Evolutionary conservation across 2,113 vertebrate species (phyloP), one percentile per base, ranked within the genome.

Genomic region (Rattus rattus): DNA sequence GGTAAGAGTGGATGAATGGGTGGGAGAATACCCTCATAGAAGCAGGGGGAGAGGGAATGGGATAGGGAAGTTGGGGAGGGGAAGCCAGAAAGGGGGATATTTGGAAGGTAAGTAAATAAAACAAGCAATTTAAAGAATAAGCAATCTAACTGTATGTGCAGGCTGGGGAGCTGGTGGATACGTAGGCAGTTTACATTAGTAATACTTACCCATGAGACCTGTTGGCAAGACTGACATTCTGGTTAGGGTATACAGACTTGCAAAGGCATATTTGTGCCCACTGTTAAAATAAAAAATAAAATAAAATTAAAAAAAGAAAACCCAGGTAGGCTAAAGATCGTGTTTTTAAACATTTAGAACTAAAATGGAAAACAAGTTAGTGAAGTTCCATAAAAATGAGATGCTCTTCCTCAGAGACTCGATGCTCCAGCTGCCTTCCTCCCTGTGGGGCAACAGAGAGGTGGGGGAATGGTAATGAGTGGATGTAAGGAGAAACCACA

Each of bases 131-230:
- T 43, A 43, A 43, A 43, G 43, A 43, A 43, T 43, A 43, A 69
- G 47, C 43, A 87, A 83, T 92, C 94, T 93, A 93, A 94, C 59
- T 89, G 85, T 85, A n/a, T n/a, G 5, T 73, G 86, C 17, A 59
- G 28, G 30, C 36, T 52, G 24, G 12, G n/a, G 24, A 75, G 10
- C 20, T 65, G 54, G 26, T 20, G 22, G 13, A 70, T 20, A n/a
- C 16, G 13, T 6, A 8, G 3, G 65, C 24, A 80, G 56, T n/a
- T 19, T 73, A 49, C 17, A 17, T 30, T 33, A 76, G 22, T 33
- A 33, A 90, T 26, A 47, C 19, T 47, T 43, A 80, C 1, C 61
- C 22, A 30, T 39, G 91, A 94, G 81, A 92, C 47, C 65, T 85
- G 49, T 26, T 75, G 49, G 61, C 54, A 90, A 89, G n/a, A 69